Evolutionary conservation across 1,140 invertebrate genomes (phyloP).

Genomic region (Chrysomallon squamiferum): DNA sequence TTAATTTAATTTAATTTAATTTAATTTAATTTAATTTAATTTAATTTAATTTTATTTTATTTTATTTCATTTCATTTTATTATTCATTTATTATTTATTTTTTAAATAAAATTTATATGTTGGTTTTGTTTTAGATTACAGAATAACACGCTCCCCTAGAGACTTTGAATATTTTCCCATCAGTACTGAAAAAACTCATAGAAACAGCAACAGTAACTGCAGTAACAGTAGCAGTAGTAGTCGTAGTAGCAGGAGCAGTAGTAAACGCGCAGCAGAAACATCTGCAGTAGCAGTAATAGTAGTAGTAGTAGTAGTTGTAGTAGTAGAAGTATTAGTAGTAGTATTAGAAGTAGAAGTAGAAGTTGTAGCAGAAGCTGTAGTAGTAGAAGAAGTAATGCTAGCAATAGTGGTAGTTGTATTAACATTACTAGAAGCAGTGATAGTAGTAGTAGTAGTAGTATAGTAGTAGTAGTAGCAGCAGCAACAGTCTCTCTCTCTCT

Average conservation of each 20-base stretch:
- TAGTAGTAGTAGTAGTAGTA: background rate
- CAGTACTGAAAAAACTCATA: background rate
- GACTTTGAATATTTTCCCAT: too few species aligned
- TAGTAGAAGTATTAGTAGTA: conserved; percentile 4
- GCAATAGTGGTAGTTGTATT: background rate
- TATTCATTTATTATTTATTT: too few species aligned
- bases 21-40: too few species aligned
- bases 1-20: too few species aligned
- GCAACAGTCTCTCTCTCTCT: too few species aligned
- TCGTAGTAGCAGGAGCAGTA: background rate
- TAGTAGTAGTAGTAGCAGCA: background rate
- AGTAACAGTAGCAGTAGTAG: background rate
- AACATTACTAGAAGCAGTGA: background rate
- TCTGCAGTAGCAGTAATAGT: background rate
- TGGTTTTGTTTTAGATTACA: too few species aligned
- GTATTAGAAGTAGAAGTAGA: conserved; percentile 1
- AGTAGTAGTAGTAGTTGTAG: background rate
- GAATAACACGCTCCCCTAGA: too few species aligned
- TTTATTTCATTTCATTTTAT: too few species aligned
- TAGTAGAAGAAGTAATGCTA: background rate
- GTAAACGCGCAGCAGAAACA: too few species aligned
- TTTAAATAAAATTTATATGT: too few species aligned
- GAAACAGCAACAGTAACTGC: background rate
- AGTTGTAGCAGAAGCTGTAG: background rate
- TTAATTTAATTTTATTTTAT: too few species aligned